Evolutionary conservation across 2,888 invertebrate genomes (phyloP).

Genomic region (Ormyrus thymus): DNA sequence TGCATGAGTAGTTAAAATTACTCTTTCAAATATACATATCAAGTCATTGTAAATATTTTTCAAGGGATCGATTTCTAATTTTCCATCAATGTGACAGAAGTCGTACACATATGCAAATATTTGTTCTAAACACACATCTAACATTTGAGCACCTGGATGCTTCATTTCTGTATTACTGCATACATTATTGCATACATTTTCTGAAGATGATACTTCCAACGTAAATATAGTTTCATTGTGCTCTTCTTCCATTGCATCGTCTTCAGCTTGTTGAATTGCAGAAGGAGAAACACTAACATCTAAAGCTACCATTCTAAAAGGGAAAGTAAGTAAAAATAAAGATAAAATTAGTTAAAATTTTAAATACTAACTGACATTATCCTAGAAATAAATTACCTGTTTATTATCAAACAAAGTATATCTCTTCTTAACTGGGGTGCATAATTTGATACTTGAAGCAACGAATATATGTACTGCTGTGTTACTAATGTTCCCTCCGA

Average conservation of each 20-base stretch:
- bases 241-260: constrained; percentile 75
- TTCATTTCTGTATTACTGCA: constrained; percentile 68
- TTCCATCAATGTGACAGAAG: constrained; percentile 76
- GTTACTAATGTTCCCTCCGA: constrained; percentile 82
- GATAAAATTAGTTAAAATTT: constrained; percentile 4
- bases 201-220: constrained; percentile 74
- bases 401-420: constrained; percentile 84
- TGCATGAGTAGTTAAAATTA: constrained; percentile 89
- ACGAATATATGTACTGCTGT: constrained; percentile 86
- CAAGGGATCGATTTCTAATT: constrained; percentile 74
- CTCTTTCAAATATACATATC: constrained; percentile 84
- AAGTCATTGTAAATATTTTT: constrained; percentile 78
- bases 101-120: constrained; percentile 83
- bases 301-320: constrained; percentile 82
- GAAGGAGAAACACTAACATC: constrained; percentile 83
- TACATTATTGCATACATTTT: constrained; percentile 62
- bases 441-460: constrained; percentile 85
- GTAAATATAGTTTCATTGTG: constrained; percentile 71
- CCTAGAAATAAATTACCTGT: constrained; percentile 79
- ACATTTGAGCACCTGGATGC: constrained; percentile 79
- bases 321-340: constrained; percentile 5
- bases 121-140: constrained; percentile 88
- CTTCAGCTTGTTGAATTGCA: constrained; percentile 77
- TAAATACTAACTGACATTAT: neutral
- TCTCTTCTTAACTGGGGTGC: constrained; percentile 83